Conservation (phyloP, 2,888 invertebrate genomes). For the Tupiocoris notatus region DNA sequence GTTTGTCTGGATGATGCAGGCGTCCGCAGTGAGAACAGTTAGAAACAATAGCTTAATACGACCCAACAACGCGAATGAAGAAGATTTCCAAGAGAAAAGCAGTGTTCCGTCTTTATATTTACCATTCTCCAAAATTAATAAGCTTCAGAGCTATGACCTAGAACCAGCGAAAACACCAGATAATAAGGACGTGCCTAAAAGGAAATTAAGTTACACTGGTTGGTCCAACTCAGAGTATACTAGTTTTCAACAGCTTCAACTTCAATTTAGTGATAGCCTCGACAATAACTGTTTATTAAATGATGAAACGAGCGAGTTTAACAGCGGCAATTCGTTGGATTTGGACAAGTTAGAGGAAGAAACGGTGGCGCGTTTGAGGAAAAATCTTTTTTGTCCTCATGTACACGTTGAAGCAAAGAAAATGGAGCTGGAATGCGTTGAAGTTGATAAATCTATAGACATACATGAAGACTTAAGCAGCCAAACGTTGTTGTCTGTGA, state of each 20-base stretch:
- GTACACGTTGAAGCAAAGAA: no score
- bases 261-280: slow-evolving; percentile 45
- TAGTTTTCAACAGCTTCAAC: slow-evolving; percentile 40
- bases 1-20: no score
- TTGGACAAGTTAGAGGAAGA: slow-evolving; percentile 19
- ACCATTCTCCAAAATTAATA: neutral
- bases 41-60: no score
- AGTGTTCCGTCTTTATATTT: no score
- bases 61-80: no score
- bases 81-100: no score
- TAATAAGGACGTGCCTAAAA: slow-evolving; percentile 47
- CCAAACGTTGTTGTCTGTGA: neutral
- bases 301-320: slow-evolving; percentile 24
- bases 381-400: slow-evolving; percentile 4
- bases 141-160: neutral
- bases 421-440: no score
- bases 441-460: no score
- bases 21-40: no score
- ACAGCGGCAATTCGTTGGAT: neutral
- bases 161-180: slow-evolving; percentile 41
- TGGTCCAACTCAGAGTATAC: slow-evolving; percentile 22
- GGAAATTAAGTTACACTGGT: slow-evolving; percentile 33
- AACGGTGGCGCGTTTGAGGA: slow-evolving; percentile 14
- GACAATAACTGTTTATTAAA: slow-evolving; percentile 45
- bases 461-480: neutral